These are phyloP conservation scores for Heliocidaris tuberculata DNA, from an alignment of 35 echinoderm and acorn worm genomes.

Conservation along the genomic window DNA sequence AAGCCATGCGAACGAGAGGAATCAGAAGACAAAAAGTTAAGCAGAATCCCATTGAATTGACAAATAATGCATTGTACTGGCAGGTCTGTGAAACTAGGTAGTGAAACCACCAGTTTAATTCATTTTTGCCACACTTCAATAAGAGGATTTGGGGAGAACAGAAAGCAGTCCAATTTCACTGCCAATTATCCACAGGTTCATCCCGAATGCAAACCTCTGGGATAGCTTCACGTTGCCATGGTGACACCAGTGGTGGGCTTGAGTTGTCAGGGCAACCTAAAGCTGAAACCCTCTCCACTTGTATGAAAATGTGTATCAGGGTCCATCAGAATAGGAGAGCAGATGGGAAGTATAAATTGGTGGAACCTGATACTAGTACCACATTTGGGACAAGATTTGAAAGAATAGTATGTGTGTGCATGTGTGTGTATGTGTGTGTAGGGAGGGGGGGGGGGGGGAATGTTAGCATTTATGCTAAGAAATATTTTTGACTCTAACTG, in stretches of 20 bases:
- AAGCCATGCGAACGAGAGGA: too few relatives aligned
- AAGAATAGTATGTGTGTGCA: too few relatives aligned
- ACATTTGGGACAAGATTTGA: too few relatives aligned
- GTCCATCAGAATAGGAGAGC: background rate
- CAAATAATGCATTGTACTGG: too few relatives aligned
- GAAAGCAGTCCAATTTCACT: background rate
- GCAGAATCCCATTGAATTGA: too few relatives aligned
- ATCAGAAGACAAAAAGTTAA: too few relatives aligned
- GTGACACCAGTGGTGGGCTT: background rate
- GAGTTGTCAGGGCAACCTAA: background rate
- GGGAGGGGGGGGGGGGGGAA: too few relatives aligned
- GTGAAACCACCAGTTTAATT: too few relatives aligned
- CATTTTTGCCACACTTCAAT: background rate
- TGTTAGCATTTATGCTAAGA: too few relatives aligned
- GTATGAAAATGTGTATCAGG: background rate
- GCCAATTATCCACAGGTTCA: background rate
- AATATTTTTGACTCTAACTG: too few relatives aligned
- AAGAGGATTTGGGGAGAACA: background rate
- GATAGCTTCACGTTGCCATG: background rate
- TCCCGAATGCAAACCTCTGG: slow-evolving; percentile 2
- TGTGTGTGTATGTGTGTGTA: too few relatives aligned
- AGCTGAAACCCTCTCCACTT: background rate
- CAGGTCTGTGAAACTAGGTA: too few relatives aligned
- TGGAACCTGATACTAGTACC: background rate
- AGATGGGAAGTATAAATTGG: background rate